A percentile compares a stretch with the other conserved stretches of the same genome.
These are phyloP conservation scores for Mesoligia furuncula DNA, from an alignment of 2,888 invertebrate genomes.

Conservation along the genomic window DNA sequence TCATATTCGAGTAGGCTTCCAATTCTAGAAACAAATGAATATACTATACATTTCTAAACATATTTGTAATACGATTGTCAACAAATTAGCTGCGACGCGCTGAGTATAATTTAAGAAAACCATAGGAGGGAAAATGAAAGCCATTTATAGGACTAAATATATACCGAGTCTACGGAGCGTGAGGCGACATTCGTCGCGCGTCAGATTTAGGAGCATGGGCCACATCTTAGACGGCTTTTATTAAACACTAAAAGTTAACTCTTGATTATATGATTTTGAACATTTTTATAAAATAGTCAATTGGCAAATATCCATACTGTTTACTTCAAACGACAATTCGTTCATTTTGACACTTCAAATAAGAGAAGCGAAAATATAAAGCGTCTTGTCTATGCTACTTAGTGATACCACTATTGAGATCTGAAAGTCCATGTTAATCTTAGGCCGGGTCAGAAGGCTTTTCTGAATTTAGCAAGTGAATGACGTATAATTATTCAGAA, in stretches of 20 bases:
- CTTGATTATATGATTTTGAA: constrained; percentile 83
- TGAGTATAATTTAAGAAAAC: constrained; percentile 80
- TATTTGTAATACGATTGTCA: constrained; percentile 61
- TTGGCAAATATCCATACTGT: constrained; percentile 91
- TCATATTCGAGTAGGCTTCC: constrained; percentile 97
- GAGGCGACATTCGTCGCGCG: constrained; percentile 96
- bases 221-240: constrained; percentile 84
- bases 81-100: constrained; percentile 71
- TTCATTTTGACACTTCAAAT: constrained; percentile 89
- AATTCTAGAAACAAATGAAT: constrained; percentile 92
- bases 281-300: constrained; percentile 87
- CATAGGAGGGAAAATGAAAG: constrained; percentile 90
- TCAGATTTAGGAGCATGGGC: constrained; percentile 95
- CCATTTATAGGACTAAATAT: constrained; percentile 88
- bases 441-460: neutral
- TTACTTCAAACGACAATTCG: constrained; percentile 91
- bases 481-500: neutral
- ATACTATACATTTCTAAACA: constrained; percentile 62
- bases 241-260: constrained; percentile 78
- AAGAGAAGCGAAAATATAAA: constrained; percentile 68
- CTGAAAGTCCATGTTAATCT: neutral
- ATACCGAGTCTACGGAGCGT: constrained; percentile 96
- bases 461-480: neutral
- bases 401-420: constrained; percentile 65
- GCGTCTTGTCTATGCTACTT: constrained; percentile 81